Base-by-base conservation (phyloP, 2,888 invertebrate genomes). In the Synergus japonicus region DNA sequence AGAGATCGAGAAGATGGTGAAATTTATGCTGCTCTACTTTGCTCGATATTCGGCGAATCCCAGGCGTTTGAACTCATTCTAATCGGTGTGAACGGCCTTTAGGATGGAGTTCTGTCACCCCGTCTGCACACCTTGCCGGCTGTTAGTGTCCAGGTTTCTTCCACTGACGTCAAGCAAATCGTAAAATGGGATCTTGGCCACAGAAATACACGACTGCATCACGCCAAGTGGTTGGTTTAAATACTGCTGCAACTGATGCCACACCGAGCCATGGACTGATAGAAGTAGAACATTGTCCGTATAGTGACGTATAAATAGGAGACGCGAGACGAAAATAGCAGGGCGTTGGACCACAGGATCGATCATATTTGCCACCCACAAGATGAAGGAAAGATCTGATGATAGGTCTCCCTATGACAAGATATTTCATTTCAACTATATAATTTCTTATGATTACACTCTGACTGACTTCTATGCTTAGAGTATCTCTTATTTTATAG, bases 201-300 rank as follows among this genome's bases (percentile, higher is more conserved):
- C 85, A 84, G 85, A 87, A 85, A 87, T 87, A 87, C 83, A 85
- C 83, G 84, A 86, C 84, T 86, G 83, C 85, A 86, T 84, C 83
- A 81, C 83, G 83, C 84, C 84, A 85, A 84, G 84, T 84, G 85
- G 85, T 84, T 82, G 83, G 82, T 83, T 85, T 85, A 86, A 86
- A 87, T 86, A 85, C 86, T 83, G 83, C 83, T 85, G 84, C 85
- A 86, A 85, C 86, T 79, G 84, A 84, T 85, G 85, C 83, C 73
- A 83, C 85, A 82, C 84, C 79, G 84, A 81, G 79, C 81, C 82
- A 81, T 83, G 83, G 83, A 84, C 83, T 83, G 87, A 88, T 90
- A 89, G 87, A 90, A 90, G 89, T 90, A 86, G 90, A 89, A 89
- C 90, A 88, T 90, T 90, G 89, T 90, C 87, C 88, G 86, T 88